A percentile compares a stretch with the other conserved stretches of the same genome.
Evolutionary conservation across 2,797 vertebrate species (phyloP).

Genomic region (Sarcoramphus papa): DNA sequence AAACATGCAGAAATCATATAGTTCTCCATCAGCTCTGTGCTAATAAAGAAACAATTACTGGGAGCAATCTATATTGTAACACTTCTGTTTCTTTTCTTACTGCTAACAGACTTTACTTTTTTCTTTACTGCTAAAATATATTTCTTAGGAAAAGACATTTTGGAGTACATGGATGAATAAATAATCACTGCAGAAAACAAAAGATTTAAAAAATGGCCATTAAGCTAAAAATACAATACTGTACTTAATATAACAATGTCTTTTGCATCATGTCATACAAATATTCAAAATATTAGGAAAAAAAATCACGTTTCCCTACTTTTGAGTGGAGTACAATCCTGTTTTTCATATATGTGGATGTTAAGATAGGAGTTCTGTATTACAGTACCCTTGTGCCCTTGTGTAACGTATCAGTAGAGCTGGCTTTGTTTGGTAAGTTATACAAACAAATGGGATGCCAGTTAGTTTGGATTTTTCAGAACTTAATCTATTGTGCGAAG

Average conservation of each 20-base stretch:
- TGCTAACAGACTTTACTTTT: background rate
- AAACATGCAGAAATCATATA: background rate
- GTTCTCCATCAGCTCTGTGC: background rate
- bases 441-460: background rate
- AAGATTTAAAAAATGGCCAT: background rate
- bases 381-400: background rate
- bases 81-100: background rate
- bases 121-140: background rate
- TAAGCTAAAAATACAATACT: background rate
- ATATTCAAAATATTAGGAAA: background rate
- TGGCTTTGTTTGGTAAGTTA: background rate
- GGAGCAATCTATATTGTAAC: background rate
- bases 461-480: background rate
- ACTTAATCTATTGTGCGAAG: background rate
- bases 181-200: background rate
- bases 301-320: background rate
- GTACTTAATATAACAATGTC: background rate
- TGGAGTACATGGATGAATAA: background rate
- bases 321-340: background rate
- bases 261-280: background rate
- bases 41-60: background rate
- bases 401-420: fast-evolving
- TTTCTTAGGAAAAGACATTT: background rate
- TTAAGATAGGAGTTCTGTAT: background rate
- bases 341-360: background rate